These are phyloP conservation scores for Otolemur garnettii DNA, from an alignment of 2,113 vertebrate species.

Conservation along the genomic window DNA sequence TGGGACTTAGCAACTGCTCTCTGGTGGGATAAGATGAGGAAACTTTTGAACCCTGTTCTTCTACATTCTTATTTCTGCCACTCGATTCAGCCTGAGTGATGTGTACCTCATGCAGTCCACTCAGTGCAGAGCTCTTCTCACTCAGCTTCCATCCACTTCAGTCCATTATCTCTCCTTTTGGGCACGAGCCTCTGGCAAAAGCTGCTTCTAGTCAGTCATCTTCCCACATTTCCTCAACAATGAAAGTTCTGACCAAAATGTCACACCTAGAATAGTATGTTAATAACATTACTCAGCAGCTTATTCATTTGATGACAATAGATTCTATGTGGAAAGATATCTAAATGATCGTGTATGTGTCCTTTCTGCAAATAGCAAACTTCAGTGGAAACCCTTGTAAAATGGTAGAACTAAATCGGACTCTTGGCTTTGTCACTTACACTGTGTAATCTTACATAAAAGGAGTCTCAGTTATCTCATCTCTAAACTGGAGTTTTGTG, in stretches of 20 bases:
- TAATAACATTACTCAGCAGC: not conserved
- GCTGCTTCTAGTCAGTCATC: no score
- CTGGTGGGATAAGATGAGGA: no score
- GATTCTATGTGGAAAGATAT: not conserved
- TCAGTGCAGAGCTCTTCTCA: no score
- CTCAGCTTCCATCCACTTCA: no score
- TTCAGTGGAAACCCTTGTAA: not conserved
- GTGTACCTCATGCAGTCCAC: no score
- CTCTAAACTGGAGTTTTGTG: constrained; percentile 10
- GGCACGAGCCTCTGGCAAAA: no score
- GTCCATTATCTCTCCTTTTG: no score
- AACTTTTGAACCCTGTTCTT: no score
- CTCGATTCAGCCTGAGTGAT: no score
- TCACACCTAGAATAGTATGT: not conserved
- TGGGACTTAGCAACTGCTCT: no score
- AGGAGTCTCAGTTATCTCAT: not conserved
- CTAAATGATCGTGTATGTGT: not conserved
- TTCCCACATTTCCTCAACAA: not conserved
- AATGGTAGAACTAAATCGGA: not conserved
- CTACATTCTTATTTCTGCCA: no score
- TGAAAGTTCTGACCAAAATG: not conserved
- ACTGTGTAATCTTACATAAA: not conserved
- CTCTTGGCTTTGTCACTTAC: not conserved
- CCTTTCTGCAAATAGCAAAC: not conserved
- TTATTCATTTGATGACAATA: not conserved